These are phyloP conservation scores for Cromileptes altivelis DNA, from an alignment of 2,113 vertebrate genomes.

Conservation along the genomic window DNA sequence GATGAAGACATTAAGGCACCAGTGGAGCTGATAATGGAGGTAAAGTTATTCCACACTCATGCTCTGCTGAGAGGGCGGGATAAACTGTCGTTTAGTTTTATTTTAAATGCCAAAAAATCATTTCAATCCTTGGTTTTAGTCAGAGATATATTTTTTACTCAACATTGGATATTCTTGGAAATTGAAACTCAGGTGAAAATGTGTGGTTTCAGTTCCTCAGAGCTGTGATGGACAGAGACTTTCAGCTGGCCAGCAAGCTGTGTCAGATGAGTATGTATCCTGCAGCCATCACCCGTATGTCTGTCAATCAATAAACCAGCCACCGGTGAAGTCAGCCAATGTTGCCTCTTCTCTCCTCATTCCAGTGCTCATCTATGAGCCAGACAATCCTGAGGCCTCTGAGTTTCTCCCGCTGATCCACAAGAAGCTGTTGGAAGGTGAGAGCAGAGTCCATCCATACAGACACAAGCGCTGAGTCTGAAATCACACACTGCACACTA, in stretches of 20 bases:
- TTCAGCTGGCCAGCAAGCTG: conserved; percentile 84
- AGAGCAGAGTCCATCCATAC: conserved; percentile 58
- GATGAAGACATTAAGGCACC: conserved; percentile 76
- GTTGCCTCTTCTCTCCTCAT: conserved; percentile 45
- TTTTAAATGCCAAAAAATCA: background rate
- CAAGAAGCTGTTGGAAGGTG: conserved; percentile 83
- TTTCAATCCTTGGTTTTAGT: background rate
- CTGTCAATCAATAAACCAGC: conserved; percentile 27
- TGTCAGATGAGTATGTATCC: conserved; percentile 90
- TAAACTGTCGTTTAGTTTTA: background rate
- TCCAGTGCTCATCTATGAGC: conserved; percentile 89
- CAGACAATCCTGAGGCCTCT: conserved; percentile 86
- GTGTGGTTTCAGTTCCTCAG: conserved; percentile 86
- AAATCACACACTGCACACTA: too few relatives aligned
- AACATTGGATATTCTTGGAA: background rate
- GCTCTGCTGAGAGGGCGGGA: background rate
- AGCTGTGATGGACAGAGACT: conserved; percentile 86
- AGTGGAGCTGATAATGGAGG: conserved; percentile 83
- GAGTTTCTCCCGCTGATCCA: conserved; percentile 88
- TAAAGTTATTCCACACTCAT: conserved; percentile 58
- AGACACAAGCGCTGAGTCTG: background rate
- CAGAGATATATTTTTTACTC: background rate
- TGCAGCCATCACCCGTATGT: conserved; percentile 9
- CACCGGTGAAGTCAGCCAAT: background rate
- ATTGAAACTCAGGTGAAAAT: background rate